Conservation (phyloP, 1,140 invertebrate genomes). For the Medauroidea extradentata region DNA sequence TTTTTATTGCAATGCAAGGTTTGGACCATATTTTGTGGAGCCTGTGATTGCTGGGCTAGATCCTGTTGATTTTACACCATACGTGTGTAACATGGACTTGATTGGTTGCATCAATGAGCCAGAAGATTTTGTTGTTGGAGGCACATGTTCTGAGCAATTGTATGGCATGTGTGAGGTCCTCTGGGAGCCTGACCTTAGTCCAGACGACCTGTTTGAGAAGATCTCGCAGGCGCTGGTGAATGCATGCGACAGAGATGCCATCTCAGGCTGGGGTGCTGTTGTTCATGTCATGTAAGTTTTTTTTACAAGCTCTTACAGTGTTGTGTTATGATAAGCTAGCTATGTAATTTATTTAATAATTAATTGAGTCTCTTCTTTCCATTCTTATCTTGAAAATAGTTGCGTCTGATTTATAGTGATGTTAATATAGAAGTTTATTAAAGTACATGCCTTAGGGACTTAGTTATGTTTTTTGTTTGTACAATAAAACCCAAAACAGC, state of each 20-base stretch:
- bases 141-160: constrained; percentile 88
- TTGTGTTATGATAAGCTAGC: constrained; percentile 8
- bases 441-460: no score
- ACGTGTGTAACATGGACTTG: constrained; percentile 90
- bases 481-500: no score
- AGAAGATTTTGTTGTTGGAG: constrained; percentile 93
- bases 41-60: constrained; percentile 94
- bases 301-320: neutral
- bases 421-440: no score
- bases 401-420: neutral
- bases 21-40: constrained; percentile 97
- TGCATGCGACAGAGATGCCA: constrained; percentile 93
- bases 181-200: constrained; percentile 83
- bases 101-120: constrained; percentile 87
- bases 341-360: neutral
- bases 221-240: constrained; percentile 95
- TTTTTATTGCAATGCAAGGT: constrained; percentile 53
- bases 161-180: constrained; percentile 98
- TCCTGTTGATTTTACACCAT: constrained; percentile 82
- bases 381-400: neutral
- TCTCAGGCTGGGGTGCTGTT: constrained; percentile 95
- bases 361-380: neutral
- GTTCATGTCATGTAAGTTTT: constrained; percentile 87
- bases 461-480: no score
- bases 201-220: constrained; percentile 95